Conservation (phyloP, 2,797 vertebrate genomes). For the Peromyscus eremicus region DNA sequence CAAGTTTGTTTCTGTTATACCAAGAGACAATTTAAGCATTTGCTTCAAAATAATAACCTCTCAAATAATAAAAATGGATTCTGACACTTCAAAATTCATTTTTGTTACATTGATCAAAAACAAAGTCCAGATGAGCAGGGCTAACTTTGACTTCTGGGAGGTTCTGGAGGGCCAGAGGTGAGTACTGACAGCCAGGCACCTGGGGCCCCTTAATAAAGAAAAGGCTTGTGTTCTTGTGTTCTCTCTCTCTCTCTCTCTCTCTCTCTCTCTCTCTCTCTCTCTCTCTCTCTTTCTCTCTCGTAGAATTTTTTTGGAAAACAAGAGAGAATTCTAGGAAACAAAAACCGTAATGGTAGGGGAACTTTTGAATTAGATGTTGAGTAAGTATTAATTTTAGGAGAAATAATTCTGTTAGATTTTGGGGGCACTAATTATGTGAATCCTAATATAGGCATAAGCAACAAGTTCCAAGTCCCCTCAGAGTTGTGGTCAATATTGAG, state of each 20-base stretch:
- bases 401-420: slow-evolving; percentile 24
- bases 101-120: slow-evolving; percentile 3
- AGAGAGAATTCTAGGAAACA: not conserved
- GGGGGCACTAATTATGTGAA: not conserved
- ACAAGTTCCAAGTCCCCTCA: not conserved
- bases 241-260: not conserved
- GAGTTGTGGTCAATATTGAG: not conserved
- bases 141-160: not conserved
- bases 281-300: not conserved
- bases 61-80: slow-evolving; percentile 26
- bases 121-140: not conserved
- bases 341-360: not conserved
- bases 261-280: not conserved
- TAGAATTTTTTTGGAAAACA: not conserved
- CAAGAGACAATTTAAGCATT: slow-evolving; percentile 45
- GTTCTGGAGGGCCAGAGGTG: not conserved
- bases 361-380: slow-evolving; percentile 2
- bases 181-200: not conserved
- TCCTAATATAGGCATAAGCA: not conserved
- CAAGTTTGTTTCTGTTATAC: slow-evolving; percentile 59
- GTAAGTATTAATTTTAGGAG: not conserved
- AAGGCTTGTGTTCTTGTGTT: not conserved
- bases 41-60: slow-evolving; percentile 57
- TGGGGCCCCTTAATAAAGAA: not conserved
- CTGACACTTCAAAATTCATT: slow-evolving; percentile 15